phyloP scores from a whole-genome alignment of 1,140 invertebrate genomes.

The Drosophila orosa region DNA sequence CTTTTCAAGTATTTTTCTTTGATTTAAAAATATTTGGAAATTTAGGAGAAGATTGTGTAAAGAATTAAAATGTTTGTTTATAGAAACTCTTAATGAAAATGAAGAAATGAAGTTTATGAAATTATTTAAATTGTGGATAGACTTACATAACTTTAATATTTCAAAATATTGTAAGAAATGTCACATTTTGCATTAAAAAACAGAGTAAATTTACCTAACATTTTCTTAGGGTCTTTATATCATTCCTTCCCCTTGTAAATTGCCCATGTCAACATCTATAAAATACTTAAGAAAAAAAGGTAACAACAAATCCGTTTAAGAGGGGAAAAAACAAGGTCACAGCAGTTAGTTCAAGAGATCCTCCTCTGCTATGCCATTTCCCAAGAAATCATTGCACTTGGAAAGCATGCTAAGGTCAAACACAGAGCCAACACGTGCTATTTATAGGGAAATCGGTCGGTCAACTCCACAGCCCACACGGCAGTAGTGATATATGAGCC shows the following conservation, averaged over 20 bases:
- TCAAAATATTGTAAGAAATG: not conserved
- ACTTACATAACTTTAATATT: no score
- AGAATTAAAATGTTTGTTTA: not conserved
- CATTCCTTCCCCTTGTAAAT: conserved; percentile 45
- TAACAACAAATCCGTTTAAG: not conserved
- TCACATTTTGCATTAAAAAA: not conserved
- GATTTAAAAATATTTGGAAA: not conserved
- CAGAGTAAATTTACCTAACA: not conserved
- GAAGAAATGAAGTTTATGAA: no score
- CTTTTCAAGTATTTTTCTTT: not conserved
- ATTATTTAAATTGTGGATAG: no score
- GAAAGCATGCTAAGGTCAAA: conserved; percentile 68
- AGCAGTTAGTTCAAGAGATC: conserved; percentile 28
- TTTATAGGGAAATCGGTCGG: conserved; percentile 67
- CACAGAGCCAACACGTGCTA: conserved; percentile 66
- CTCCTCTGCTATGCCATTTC: conserved; percentile 51
- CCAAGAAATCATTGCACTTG: conserved; percentile 70
- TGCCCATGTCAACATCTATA: conserved; percentile 60
- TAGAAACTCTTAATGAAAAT: no score
- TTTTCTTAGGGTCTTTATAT: not conserved
- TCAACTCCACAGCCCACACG: conserved; percentile 35
- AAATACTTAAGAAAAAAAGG: conserved; percentile 19
- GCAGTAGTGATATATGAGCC: conserved; percentile 68
- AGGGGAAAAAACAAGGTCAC: conserved; percentile 62
- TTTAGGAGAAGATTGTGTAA: not conserved